Percentiles rank a stretch among this genome's conserved stretches.
Conservation (phyloP, 2,888 invertebrate species). For the Aleiodes testaceus region DNA sequence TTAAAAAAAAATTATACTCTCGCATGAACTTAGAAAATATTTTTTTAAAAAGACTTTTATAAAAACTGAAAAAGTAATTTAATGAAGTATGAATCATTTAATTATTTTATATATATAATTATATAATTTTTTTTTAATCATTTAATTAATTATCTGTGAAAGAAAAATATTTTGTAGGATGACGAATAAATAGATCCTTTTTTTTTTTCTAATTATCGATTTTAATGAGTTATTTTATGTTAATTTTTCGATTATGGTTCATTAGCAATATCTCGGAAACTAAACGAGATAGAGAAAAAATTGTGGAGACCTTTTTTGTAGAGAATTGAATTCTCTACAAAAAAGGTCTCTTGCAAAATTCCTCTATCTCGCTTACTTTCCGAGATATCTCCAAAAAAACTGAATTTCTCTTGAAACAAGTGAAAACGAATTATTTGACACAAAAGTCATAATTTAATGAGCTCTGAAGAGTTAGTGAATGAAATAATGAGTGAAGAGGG, state of each 20-base stretch:
- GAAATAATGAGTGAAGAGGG: slow-evolving; percentile 12
- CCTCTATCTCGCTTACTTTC: too few relatives aligned
- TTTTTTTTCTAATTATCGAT: too few relatives aligned
- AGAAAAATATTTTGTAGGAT: slow-evolving; percentile 18
- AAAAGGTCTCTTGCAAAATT: too few relatives aligned
- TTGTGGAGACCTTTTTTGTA: too few relatives aligned
- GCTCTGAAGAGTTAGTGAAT: background rate
- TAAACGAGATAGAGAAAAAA: too few relatives aligned
- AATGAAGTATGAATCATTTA: slow-evolving; percentile 9
- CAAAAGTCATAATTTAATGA: too few relatives aligned
- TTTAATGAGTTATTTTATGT: too few relatives aligned
- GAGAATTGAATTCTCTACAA: too few relatives aligned
- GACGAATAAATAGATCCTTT: background rate
- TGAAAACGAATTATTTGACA: slow-evolving; percentile 4
- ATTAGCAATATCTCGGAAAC: too few relatives aligned
- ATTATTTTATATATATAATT: slow-evolving; percentile 1
- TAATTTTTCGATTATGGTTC: too few relatives aligned
- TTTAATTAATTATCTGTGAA: background rate
- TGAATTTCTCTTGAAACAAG: background rate
- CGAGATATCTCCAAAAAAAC: too few relatives aligned
- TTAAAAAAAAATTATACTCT: slow-evolving; percentile 10
- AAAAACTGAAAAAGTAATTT: background rate
- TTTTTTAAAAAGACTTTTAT: slow-evolving; percentile 21
- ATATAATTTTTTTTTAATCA: background rate
- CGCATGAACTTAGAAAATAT: slow-evolving; percentile 16